Evolutionary conservation across 2,888 invertebrate species (phyloP), one percentile per base, ranked within the genome.

Genomic region (Tinea semifulvella): DNA sequence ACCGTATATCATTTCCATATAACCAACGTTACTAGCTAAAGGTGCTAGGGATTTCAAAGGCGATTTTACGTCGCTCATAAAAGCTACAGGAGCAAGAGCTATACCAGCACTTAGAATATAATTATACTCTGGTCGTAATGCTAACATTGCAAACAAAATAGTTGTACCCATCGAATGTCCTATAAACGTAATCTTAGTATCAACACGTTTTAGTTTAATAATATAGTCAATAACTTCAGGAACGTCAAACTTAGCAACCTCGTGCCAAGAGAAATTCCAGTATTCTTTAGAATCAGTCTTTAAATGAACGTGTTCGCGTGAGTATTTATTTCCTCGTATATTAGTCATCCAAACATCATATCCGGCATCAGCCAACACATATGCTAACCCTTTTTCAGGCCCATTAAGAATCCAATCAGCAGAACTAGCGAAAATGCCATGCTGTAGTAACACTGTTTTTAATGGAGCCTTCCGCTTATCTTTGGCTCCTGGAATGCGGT

Each of bases 91-190:
- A 1, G 89, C 90, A 42, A 91, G 66, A 11, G 88, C 84, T 46
- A 88, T 84, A 57, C 88, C 88, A 0, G 85, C 81, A 42, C 80
- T 82, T 14, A 92, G 68, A 49, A 84, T 84, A 1, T 84, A 67
- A 48, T 90, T 88, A 49, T 88, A 87, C 58, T 89, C 85, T 0
- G 89, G 90, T 26, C 84, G 67, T 35, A 84, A 67, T 0, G 88
- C 83, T 49, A 91, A 79, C 73, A 91, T 85, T 0, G 88, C 88
- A 56, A 88, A 89, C 48, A 89, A 86, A 61, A 88, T 85, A 0
- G 92, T 90, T 0, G 91, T 91, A 1, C 96, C 96, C 88, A 96
- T 95, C 0, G 94, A 96, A 67, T 96, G 95, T 0, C 96, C 97
- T 16, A 95, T 82, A 63, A 94, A 96, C 44, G 85, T 83, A 8